These are phyloP conservation scores for Rana temporaria DNA, from an alignment of 2,113 vertebrate genomes.

Conservation along the genomic window DNA sequence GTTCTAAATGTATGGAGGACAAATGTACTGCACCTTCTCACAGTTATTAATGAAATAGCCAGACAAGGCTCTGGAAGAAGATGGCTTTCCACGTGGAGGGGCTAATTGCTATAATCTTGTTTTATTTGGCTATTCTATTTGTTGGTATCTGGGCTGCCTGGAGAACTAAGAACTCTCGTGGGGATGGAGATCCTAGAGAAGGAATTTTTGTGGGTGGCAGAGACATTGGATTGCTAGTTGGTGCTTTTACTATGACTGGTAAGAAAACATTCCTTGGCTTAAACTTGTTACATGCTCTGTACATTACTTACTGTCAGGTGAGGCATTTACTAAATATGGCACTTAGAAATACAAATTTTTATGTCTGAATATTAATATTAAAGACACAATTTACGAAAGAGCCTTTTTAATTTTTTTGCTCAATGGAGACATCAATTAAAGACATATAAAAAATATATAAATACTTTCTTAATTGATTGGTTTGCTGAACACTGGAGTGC, in stretches of 20 bases:
- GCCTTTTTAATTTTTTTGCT: too few species aligned
- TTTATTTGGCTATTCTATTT: constrained; percentile 90
- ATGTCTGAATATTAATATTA: too few species aligned
- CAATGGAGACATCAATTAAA: too few species aligned
- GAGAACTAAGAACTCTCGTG: constrained; percentile 91
- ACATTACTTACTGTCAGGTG: not conserved
- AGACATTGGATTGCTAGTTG: constrained; percentile 94
- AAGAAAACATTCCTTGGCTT: constrained; percentile 30
- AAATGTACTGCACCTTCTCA: constrained; percentile 52
- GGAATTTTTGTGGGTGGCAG: constrained; percentile 95
- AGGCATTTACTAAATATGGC: not conserved
- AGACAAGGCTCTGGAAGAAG: constrained; percentile 64
- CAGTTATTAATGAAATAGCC: constrained; percentile 80
- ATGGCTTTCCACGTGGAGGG: constrained; percentile 92
- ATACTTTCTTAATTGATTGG: too few species aligned
- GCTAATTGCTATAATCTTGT: constrained; percentile 90
- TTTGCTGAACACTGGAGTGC: too few species aligned
- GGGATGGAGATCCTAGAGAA: constrained; percentile 83
- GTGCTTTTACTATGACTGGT: constrained; percentile 98
- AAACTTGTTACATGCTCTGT: not conserved
- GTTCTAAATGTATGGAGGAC: not conserved
- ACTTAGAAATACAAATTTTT: too few species aligned
- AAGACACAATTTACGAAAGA: too few species aligned
- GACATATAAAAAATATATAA: too few species aligned
- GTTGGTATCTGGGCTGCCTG: constrained; percentile 98